Base-by-base conservation (phyloP, 1,140 invertebrate species). In the Limonius californicus region DNA sequence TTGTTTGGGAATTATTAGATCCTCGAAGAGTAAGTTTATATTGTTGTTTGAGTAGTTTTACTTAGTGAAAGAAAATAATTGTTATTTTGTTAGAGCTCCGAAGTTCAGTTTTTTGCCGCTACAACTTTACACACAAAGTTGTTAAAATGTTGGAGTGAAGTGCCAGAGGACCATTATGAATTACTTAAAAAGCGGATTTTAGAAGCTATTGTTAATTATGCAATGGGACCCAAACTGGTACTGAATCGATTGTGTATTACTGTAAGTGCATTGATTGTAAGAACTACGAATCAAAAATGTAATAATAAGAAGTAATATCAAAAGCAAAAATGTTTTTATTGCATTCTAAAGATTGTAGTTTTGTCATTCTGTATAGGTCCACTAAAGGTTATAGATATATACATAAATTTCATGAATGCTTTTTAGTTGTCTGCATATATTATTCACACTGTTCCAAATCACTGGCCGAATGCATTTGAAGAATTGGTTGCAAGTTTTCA, bases 51-150 rank as follows among this genome's bases (percentile, higher is more conserved):
- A n/a, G n/a, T n/a, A 8, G 32, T n/a, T 35, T 35, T 35, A n/a
- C n/a, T 35, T 35, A 8, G n/a, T 35, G 57, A 14, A 47, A n/a
- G 9, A n/a, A 8, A 30, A 30, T 32, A 7, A 27, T 32, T 56
- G 11, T 3, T 47, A 47, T 56, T 35, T 59, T 61, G 56, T 55
- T 73, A 95, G 92, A 80, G 84, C 43, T 84, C 86, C 57, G 92
- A 95, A 80, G 88, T 94, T 2, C 92, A 95, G 77, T 96, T 93
- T 79, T 97, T 94, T 84, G 94, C 89, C 59, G 93, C 94, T 6
- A 92, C 88, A 54, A 93, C 91, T 50, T 76, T 97, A 35, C 89
- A 96, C 70, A 83, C 86, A 0, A 97, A 97, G 79, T 84, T 97
- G 32, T 85, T 91, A 63, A 89, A 90, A 74, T 87, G 87, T 72